Conservation (phyloP, 2,888 invertebrate species). For the Anodontia alba region DNA sequence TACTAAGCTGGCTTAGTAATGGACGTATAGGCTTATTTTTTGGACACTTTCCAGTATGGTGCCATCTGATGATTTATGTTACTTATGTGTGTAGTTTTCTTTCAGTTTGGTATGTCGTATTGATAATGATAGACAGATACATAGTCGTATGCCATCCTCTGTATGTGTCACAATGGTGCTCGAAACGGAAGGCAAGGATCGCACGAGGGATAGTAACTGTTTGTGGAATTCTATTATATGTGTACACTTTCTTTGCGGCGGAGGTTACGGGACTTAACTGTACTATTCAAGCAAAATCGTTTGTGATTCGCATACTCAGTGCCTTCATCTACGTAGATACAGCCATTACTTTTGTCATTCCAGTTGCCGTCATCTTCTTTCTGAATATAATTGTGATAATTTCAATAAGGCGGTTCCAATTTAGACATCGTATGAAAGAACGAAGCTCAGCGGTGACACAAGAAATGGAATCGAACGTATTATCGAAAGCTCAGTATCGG, state of each 20-base stretch:
- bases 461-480: too few relatives aligned
- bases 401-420: constrained; percentile 42
- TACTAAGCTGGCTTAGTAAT: constrained; percentile 83
- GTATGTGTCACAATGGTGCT: constrained; percentile 81
- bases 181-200: constrained; percentile 64
- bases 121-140: constrained; percentile 93
- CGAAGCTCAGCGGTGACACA: not conserved
- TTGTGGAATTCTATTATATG: constrained; percentile 67
- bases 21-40: constrained; percentile 43
- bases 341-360: constrained; percentile 69
- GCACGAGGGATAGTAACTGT: constrained; percentile 57
- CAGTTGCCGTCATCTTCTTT: constrained; percentile 69
- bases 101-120: constrained; percentile 93
- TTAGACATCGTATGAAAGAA: constrained; percentile 13
- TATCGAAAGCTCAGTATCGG: constrained; percentile 68
- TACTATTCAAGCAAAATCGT: constrained; percentile 46
- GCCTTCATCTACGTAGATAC: constrained; percentile 73
- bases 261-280: constrained; percentile 46
- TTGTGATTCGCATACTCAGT: constrained; percentile 57
- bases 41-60: constrained; percentile 46
- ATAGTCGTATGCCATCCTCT: constrained; percentile 93
- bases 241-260: constrained; percentile 73
- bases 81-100: constrained; percentile 90
- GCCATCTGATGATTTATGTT: constrained; percentile 57
- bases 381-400: constrained; percentile 66